Evolutionary conservation across 2,113 vertebrate species (phyloP), one percentile per base, ranked within the genome.

Genomic region (Rhegmatorhina hoffmannsi): DNA sequence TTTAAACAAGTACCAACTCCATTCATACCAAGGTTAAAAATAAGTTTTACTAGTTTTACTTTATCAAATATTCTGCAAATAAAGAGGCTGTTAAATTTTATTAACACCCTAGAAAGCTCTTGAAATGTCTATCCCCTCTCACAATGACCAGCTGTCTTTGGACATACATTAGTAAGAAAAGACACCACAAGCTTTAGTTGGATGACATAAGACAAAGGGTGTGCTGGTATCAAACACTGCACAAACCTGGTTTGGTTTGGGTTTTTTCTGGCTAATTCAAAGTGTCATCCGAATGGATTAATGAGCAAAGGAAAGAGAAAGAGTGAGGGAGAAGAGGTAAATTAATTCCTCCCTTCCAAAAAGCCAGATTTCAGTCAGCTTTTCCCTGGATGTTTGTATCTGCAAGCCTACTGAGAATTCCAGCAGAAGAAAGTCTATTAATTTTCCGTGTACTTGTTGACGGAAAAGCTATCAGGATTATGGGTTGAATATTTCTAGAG

Each of bases 381-480:
- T 97, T 97, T 97, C 97, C 96, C 97, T 93, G 91, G 97, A 95
- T 95, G 95, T 96, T 97, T 97, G 92, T 95, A 96, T 96, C 95
- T 96, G 91, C 94, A 97, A 96, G 93, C 95, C 98, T 97, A 96
- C 88, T 70, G 96, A 97, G 98, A 97, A 98, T 98, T 98, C 97
- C 97, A 97, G 96, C 94, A 97, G 96, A 97, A 98, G 97, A 98
- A 98, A 98, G 98, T 98, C 98, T 98, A 99, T 99, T 99, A 98
- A 99, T 99, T 99, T 99, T 97, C 98, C 97, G 97, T 97, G 97
- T 96, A 98, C 96, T 97, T 98, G 98, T 99, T 99, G 98, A 99
- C 98, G 97, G 98, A 98, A 98, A 98, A 98, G 97, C 98, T 98
- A 98, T 97, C 97, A 98, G 98, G 98, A 99, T 99, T 99, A 99